Conservation (phyloP, 1,140 invertebrate genomes). For the Atta texana region DNA sequence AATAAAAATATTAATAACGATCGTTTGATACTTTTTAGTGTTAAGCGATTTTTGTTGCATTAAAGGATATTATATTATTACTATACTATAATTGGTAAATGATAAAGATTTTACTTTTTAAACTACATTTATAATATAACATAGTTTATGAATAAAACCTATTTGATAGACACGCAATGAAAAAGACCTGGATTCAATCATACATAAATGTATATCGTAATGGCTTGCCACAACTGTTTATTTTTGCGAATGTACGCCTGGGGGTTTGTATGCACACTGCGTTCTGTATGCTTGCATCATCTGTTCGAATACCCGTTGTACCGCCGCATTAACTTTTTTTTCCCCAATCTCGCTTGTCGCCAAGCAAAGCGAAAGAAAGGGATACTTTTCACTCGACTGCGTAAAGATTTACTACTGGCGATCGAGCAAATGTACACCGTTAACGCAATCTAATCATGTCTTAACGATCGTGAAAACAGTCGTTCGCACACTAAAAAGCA, state of each 20-base stretch:
- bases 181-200: slow-evolving; percentile 9
- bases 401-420: not conserved
- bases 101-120: not conserved
- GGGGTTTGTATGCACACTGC: slow-evolving; percentile 27
- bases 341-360: slow-evolving; percentile 21
- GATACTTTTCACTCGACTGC: slow-evolving; percentile 33
- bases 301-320: slow-evolving; percentile 46
- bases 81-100: not conserved
- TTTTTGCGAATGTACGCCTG: slow-evolving; percentile 42
- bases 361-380: slow-evolving; percentile 11
- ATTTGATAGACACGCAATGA: not conserved
- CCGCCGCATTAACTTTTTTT: slow-evolving; percentile 13
- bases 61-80: not conserved
- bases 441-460: slow-evolving; percentile 4
- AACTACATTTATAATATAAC: not conserved
- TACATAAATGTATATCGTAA: slow-evolving; percentile 33
- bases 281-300: slow-evolving; percentile 42
- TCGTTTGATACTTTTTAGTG: too few relatives aligned
- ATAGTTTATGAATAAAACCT: not conserved
- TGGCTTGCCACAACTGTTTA: slow-evolving; percentile 45
- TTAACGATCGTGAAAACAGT: slow-evolving; percentile 45
- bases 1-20: too few relatives aligned
- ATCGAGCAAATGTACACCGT: not conserved
- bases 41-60: not conserved
- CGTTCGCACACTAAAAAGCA: not conserved